Conservation (phyloP, 2,888 invertebrate species). For the Himalopsyche kuldschensis region DNA sequence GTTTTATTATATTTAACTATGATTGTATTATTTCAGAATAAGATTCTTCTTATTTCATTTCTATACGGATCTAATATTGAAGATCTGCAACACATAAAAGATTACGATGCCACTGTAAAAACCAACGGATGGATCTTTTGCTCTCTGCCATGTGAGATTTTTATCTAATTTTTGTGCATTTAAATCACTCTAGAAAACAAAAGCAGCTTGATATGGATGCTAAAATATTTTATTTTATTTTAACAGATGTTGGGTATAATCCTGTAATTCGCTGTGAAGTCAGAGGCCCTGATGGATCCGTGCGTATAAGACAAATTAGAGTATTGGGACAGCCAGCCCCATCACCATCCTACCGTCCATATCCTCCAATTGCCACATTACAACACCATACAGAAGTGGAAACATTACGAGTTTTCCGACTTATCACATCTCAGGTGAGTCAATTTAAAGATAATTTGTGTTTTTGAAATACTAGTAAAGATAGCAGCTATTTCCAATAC, state of each 20-base stretch:
- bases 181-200: too few species aligned
- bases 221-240: conserved; percentile 1
- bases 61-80: conserved; percentile 80
- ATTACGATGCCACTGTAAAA: conserved; percentile 83
- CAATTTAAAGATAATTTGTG: not conserved
- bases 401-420: conserved; percentile 87
- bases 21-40: conserved; percentile 67
- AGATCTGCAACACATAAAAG: conserved; percentile 77
- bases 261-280: conserved; percentile 73
- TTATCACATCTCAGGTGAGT: conserved; percentile 83
- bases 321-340: conserved; percentile 49
- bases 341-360: not conserved
- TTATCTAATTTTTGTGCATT: not conserved
- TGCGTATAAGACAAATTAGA: conserved; percentile 83
- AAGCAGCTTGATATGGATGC: too few species aligned
- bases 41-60: conserved; percentile 84
- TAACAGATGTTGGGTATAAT: conserved; percentile 14
- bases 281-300: conserved; percentile 88
- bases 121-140: conserved; percentile 91
- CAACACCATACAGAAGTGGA: conserved; percentile 89
- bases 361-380: conserved; percentile 63
- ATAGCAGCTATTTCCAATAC: too few species aligned
- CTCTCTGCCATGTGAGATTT: conserved; percentile 67
- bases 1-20: not conserved
- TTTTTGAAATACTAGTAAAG: not conserved